A percentile compares a stretch with the other conserved stretches of the same genome.
phyloP scores from a whole-genome alignment of 2,113 vertebrate genomes.

The Lucifuga dentata region DNA sequence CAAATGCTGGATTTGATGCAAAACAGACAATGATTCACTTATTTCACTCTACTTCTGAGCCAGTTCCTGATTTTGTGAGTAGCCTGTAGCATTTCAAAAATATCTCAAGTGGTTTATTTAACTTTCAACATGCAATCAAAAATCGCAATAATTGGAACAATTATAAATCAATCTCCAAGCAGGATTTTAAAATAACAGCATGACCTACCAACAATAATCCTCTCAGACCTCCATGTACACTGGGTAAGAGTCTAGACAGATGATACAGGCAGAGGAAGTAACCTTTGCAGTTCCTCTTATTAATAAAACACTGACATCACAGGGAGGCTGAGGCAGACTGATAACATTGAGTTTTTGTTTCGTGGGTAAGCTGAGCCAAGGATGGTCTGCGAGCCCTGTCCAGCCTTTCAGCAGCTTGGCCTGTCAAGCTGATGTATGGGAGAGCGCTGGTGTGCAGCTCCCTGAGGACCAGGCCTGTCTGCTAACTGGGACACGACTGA shows the following conservation, averaged over 20 bases:
- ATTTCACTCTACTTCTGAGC: slow-evolving; percentile 31
- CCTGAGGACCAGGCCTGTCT: slow-evolving; percentile 75
- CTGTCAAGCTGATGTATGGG: slow-evolving; percentile 79
- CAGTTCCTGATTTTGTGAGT: slow-evolving; percentile 27
- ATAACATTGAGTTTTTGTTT: slow-evolving; percentile 77
- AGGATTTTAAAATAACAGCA: slow-evolving; percentile 6
- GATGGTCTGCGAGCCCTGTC: slow-evolving; percentile 48
- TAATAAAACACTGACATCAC: slow-evolving; percentile 73
- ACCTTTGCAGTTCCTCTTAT: slow-evolving; percentile 60
- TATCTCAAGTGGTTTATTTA: not conserved
- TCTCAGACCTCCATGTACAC: slow-evolving; percentile 31
- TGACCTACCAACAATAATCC: slow-evolving; percentile 12
- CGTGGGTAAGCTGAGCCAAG: slow-evolving; percentile 67
- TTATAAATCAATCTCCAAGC: slow-evolving; percentile 8
- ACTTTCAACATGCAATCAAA: not conserved
- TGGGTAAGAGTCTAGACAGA: slow-evolving; percentile 71
- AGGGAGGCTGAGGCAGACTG: slow-evolving; percentile 67
- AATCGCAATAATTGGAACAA: slow-evolving; percentile 6
- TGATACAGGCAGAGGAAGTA: slow-evolving; percentile 63
- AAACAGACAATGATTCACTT: slow-evolving; percentile 59
- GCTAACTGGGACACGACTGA: slow-evolving; percentile 83
- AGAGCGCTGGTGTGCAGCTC: slow-evolving; percentile 68
- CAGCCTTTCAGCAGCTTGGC: slow-evolving; percentile 75
- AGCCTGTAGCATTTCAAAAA: not conserved
- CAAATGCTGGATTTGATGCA: slow-evolving; percentile 67